A percentile compares a stretch with the other conserved stretches of the same genome.
Evolutionary conservation across 2,888 invertebrate genomes (phyloP).

Genomic region (Seira musarum): DNA sequence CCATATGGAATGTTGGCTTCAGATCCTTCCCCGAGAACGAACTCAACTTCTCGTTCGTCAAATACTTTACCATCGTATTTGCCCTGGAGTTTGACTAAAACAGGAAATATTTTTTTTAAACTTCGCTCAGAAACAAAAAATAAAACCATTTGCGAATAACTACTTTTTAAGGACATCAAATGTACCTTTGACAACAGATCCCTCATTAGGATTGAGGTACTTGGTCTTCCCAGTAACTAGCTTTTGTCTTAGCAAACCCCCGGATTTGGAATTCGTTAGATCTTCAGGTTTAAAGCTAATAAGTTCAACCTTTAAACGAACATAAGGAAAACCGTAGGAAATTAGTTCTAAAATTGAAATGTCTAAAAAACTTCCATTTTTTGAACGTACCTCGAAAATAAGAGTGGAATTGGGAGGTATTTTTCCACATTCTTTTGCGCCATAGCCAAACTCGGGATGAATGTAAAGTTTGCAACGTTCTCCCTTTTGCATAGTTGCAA

Average conservation of each 20-base stretch:
- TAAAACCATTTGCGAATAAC: neutral
- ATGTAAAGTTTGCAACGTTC: constrained; percentile 89
- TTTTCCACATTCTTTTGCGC: constrained; percentile 85
- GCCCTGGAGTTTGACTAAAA: constrained; percentile 83
- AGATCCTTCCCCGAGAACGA: constrained; percentile 88
- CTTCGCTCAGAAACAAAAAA: neutral
- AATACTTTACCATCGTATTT: constrained; percentile 79
- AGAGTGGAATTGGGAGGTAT: constrained; percentile 92
- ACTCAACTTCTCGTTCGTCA: constrained; percentile 87
- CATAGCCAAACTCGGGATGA: constrained; percentile 93
- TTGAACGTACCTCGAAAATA: constrained; percentile 86
- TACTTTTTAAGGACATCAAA: neutral
- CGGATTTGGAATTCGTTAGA: constrained; percentile 87
- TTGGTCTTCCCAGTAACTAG: constrained; percentile 79
- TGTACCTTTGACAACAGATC: constrained; percentile 86
- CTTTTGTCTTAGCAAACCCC: constrained; percentile 83
- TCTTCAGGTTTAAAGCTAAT: constrained; percentile 91
- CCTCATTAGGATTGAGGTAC: constrained; percentile 85
- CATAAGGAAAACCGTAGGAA: neutral
- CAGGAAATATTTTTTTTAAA: constrained; percentile 4
- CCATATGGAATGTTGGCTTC: constrained; percentile 85
- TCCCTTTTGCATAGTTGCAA: constrained; percentile 93
- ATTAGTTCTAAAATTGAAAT: constrained; percentile 25
- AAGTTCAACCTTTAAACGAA: constrained; percentile 82
- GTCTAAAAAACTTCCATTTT: neutral